Evolutionary conservation across 2,797 vertebrate species (phyloP).

Genomic region (Octomys mimax): DNA sequence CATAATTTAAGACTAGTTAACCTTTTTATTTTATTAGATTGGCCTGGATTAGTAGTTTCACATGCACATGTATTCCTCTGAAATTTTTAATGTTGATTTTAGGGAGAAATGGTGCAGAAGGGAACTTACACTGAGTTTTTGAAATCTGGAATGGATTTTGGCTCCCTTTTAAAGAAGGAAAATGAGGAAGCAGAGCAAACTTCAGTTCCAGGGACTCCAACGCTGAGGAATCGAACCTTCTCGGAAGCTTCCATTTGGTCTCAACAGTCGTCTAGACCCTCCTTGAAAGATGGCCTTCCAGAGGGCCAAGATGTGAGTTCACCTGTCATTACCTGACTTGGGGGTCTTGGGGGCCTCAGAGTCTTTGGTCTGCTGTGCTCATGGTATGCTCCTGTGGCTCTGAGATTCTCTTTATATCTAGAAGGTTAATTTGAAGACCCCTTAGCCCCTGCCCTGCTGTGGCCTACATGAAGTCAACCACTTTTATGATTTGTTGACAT

Average conservation of each 20-base stretch:
- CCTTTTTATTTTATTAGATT: not conserved
- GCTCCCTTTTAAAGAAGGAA: slow-evolving; percentile 93
- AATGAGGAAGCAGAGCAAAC: slow-evolving; percentile 90
- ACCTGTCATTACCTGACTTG: accelerated
- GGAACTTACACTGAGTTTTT: slow-evolving; percentile 95
- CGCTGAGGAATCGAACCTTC: slow-evolving; percentile 90
- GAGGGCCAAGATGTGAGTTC: slow-evolving; percentile 92
- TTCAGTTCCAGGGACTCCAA: slow-evolving; percentile 75
- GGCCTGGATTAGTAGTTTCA: not conserved
- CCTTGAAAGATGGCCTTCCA: slow-evolving; percentile 90
- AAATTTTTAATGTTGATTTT: slow-evolving; percentile 78
- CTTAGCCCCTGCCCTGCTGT: not conserved
- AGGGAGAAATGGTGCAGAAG: slow-evolving; percentile 95
- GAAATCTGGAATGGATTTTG: slow-evolving; percentile 95
- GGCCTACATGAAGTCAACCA: not conserved
- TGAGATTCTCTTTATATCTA: not conserved
- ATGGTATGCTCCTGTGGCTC: not conserved
- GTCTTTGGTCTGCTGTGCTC: not conserved
- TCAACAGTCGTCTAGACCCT: slow-evolving; percentile 92
- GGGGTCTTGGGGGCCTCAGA: accelerated
- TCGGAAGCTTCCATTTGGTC: slow-evolving; percentile 94
- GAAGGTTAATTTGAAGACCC: not conserved
- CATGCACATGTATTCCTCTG: not conserved
- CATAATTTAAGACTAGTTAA: not conserved
- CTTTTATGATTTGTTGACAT: not conserved